Evolutionary conservation across 2,888 invertebrate genomes (phyloP).

Genomic region (Strigamia transsilvanica): DNA sequence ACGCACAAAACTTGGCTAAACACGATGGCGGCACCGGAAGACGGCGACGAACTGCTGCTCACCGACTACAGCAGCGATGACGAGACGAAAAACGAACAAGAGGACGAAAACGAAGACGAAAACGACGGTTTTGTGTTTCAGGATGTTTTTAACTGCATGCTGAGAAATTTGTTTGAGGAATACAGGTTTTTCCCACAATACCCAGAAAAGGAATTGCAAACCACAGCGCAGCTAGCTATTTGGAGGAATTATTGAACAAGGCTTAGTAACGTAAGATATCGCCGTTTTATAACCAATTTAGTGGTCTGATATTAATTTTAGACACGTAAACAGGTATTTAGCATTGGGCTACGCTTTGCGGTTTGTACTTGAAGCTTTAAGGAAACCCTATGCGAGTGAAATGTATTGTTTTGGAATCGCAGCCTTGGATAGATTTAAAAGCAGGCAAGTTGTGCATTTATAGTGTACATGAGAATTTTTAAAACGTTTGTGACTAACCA

Average conservation of each 20-base stretch:
- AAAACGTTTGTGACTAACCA: not conserved
- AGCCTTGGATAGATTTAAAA: slow-evolving; percentile 92
- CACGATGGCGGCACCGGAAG: too few species aligned
- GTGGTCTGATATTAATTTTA: not conserved
- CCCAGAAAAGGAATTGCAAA: slow-evolving; percentile 96
- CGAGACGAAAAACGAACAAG: too few species aligned
- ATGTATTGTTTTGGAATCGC: slow-evolving; percentile 98
- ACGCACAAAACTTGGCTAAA: too few species aligned
- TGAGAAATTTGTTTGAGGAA: slow-evolving; percentile 96
- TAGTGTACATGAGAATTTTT: not conserved
- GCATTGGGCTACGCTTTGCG: slow-evolving; percentile 83
- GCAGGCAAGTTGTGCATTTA: slow-evolving; percentile 60
- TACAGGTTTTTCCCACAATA: slow-evolving; percentile 99
- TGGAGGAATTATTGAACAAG: slow-evolving; percentile 96
- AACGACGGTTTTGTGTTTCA: slow-evolving; percentile 57
- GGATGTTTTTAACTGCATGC: slow-evolving; percentile 91
- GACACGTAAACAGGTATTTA: slow-evolving; percentile 63
- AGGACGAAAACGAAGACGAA: too few species aligned
- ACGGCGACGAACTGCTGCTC: too few species aligned
- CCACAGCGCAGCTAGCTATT: slow-evolving; percentile 97
- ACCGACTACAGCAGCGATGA: too few species aligned
- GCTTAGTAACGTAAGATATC: slow-evolving; percentile 77
- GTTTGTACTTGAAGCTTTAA: slow-evolving; percentile 91
- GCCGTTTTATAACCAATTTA: not conserved
- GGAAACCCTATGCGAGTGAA: slow-evolving; percentile 91